These are phyloP conservation scores for Enchytraeus crypticus DNA, from an alignment of 2,888 invertebrate species.

Conservation along the genomic window DNA sequence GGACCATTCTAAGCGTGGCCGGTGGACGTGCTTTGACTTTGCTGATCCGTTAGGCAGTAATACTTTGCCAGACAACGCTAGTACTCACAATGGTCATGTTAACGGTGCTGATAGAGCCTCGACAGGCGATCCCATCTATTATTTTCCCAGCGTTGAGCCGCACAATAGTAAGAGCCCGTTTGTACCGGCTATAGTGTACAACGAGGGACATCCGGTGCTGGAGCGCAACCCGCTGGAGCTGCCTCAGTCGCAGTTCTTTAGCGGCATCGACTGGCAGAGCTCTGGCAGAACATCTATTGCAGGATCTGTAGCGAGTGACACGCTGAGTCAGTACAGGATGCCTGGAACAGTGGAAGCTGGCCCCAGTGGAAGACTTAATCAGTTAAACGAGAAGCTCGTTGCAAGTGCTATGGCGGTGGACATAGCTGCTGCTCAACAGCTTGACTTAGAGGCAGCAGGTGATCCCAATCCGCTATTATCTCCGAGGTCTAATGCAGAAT, in stretches of 20 bases:
- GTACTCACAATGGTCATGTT: background rate
- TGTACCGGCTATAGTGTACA: conserved; percentile 15
- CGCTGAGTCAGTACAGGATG: too few species aligned
- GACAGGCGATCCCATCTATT: conserved; percentile 12
- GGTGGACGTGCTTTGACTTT: conserved; percentile 91
- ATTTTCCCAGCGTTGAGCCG: conserved; percentile 25
- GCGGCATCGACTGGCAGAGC: background rate
- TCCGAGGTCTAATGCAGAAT: background rate
- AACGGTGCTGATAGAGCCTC: background rate
- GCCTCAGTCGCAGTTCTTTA: background rate
- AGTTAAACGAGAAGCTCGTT: too few species aligned
- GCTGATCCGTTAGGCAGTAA: conserved; percentile 59
- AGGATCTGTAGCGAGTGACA: too few species aligned
- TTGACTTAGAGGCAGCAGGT: too few species aligned
- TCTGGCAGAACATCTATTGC: background rate
- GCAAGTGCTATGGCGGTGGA: too few species aligned
- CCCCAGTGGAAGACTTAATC: too few species aligned
- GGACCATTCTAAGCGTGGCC: conserved; percentile 79
- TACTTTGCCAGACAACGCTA: background rate
- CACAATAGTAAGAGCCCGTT: conserved; percentile 44
- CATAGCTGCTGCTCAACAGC: background rate
- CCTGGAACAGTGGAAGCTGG: too few species aligned
- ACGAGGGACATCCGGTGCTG: conserved; percentile 20
- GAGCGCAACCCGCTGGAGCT: conserved; percentile 15
- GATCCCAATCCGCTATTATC: too few species aligned